Evolutionary conservation across 1,140 invertebrate species (phyloP), one percentile per base, ranked within the genome.

Genomic region (Rhynchophorus ferrugineus): DNA sequence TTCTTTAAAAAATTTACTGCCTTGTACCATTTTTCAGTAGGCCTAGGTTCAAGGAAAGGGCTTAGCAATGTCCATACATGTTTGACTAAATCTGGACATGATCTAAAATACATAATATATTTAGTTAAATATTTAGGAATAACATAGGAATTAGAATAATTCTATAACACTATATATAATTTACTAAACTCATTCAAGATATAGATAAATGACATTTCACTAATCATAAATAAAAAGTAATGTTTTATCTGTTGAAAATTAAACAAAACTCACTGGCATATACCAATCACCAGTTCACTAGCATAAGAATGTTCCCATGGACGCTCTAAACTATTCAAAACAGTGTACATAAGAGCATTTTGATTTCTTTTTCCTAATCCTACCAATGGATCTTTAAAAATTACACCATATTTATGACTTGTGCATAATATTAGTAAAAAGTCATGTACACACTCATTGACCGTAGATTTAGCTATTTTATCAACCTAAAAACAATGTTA

Each of bases 41-140:
- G 65, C 64, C 77, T 71, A 0, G 79, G 79, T 57, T 77, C 72
- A 55, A 84, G 75, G 61, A 71, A 77, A 24, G 76, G 70, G 58
- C 81, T 78, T 2, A 82, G 62, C 20, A 71, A 69, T 46, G 29
- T 69, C 36, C 86, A 76, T 3, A 85, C 73, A 24, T 75, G 73
- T 67, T 80, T 77, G 8, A 82, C 75, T 38, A 89, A 71, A 66
- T 89, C 85, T 1, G 86, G 86, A 68, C 84, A 87, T 21, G 78
- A 76, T 29, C 67, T 66, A 42, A 87, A 65, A 48, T 14, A 3
- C 3, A 29, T 7, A 21, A 44, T 16, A 6, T 18, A 11, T 14
- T 43, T 3, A 17, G 3, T 20, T 22, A 13, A 6, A 5, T 33
- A n/a, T 46, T 14, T 17, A 22, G 6, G 13, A n/a, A 46, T n/a